phyloP scores from a whole-genome alignment of 2,888 invertebrate species.

The Eudasyphora cyanicolor region DNA sequence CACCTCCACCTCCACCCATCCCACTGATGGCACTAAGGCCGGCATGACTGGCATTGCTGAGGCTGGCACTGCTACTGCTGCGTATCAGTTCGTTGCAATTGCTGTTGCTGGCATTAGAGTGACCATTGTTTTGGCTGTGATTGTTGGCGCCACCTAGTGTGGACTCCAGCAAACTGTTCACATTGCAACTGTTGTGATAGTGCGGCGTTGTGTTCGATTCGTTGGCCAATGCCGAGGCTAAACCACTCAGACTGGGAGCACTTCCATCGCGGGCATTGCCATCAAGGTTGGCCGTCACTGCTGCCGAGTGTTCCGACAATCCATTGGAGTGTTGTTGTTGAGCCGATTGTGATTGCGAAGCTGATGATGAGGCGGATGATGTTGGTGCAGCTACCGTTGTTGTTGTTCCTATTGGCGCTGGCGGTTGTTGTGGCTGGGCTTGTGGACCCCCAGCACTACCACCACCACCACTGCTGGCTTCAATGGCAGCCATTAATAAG shows the following conservation, averaged over 20 bases:
- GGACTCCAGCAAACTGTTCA: constrained; percentile 61
- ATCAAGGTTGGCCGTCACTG: constrained; percentile 50
- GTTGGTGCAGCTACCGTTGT: neutral
- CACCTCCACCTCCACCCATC: constrained; percentile 47
- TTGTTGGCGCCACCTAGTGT: constrained; percentile 66
- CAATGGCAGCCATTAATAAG: constrained; percentile 64
- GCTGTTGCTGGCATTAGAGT: constrained; percentile 66
- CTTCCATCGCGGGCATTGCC: constrained; percentile 39
- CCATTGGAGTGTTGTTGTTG: constrained; percentile 47
- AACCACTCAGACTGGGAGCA: constrained; percentile 5
- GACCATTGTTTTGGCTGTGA: constrained; percentile 65
- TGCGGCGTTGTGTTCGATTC: constrained; percentile 60
- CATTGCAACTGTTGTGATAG: constrained; percentile 54
- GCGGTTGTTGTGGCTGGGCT: constrained; percentile 18
- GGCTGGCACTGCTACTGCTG: constrained; percentile 69
- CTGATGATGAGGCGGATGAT: constrained; percentile 9
- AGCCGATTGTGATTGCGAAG: neutral
- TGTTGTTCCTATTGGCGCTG: constrained; percentile 27
- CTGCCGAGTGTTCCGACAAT: constrained; percentile 49
- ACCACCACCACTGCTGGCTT: constrained; percentile 47
- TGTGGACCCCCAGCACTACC: too few species aligned
- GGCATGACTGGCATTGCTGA: constrained; percentile 70
- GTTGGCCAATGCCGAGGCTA: constrained; percentile 51
- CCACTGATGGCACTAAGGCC: constrained; percentile 49
- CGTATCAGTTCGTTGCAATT: constrained; percentile 67